Evolutionary conservation across 2,888 invertebrate species (phyloP).

Genomic region (Hypsopygia costalis): DNA sequence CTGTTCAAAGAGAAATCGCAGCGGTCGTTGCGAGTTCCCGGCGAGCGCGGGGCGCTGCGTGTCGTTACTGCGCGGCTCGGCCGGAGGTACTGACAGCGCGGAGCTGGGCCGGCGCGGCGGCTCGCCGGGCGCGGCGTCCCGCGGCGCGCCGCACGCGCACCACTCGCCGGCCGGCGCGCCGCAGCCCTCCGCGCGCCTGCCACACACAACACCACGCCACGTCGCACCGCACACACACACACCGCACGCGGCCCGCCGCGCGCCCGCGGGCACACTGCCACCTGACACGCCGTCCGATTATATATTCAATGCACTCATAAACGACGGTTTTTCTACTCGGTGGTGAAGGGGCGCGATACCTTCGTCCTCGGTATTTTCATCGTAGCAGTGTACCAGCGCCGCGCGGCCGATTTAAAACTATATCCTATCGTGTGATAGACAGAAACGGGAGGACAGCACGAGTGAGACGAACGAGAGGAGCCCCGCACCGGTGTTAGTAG

Average conservation of each 20-base stretch:
- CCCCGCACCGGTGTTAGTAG: conserved; percentile 5
- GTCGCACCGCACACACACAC: too few relatives aligned
- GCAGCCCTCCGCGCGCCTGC: conserved; percentile 16
- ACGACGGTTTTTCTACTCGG: too few relatives aligned
- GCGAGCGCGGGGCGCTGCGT: not conserved
- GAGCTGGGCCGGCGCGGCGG: conserved; percentile 55
- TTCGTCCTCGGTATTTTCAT: too few relatives aligned
- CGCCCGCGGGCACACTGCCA: too few relatives aligned
- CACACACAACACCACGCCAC: conserved; percentile 14
- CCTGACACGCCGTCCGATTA: too few relatives aligned
- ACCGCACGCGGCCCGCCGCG: conserved; percentile 5
- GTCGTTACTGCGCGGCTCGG: conserved; percentile 10
- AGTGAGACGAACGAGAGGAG: conserved; percentile 5
- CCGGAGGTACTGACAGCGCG: conserved; percentile 44
- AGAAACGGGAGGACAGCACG: conserved; percentile 22
- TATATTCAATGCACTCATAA: too few relatives aligned
- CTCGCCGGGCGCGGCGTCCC: conserved; percentile 34
- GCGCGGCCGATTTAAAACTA: too few relatives aligned
- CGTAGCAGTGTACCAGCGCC: too few relatives aligned
- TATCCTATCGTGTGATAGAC: too few relatives aligned
- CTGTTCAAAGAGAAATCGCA: too few relatives aligned
- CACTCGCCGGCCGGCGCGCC: conserved; percentile 33
- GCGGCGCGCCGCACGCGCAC: conserved; percentile 42
- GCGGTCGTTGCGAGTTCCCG: not conserved
- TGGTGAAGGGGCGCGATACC: too few relatives aligned